Evolutionary conservation across 2,113 vertebrate species (phyloP).

Genomic region (Microcebus murinus): DNA sequence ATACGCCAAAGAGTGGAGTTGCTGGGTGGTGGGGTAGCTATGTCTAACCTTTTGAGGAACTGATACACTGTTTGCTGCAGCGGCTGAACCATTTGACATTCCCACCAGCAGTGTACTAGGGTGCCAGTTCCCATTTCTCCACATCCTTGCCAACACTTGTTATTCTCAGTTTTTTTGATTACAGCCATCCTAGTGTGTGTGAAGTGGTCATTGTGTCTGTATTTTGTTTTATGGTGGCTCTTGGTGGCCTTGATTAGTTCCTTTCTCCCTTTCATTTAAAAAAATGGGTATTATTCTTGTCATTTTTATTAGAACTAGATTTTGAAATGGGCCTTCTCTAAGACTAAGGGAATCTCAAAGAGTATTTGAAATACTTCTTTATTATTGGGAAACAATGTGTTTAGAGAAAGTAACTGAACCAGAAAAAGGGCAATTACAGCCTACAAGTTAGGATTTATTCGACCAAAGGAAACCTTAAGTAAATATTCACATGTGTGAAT

Average conservation of each 20-base stretch:
- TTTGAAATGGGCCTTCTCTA: constrained; percentile 16
- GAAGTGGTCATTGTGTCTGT: background rate
- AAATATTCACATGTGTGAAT: constrained; percentile 15
- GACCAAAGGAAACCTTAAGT: background rate
- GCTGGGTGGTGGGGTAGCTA: background rate
- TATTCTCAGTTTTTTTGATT: background rate
- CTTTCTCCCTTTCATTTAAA: background rate
- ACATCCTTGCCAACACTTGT: background rate
- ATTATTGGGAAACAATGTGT: background rate
- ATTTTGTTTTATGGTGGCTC: background rate
- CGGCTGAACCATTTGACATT: background rate
- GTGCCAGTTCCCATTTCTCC: background rate
- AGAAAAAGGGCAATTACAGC: background rate
- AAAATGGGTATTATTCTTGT: background rate
- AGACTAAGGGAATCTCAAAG: background rate
- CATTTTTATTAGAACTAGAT: background rate
- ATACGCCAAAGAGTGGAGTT: background rate
- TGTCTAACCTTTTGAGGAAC: background rate
- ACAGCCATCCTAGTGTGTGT: background rate
- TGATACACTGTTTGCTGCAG: background rate
- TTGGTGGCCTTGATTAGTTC: background rate
- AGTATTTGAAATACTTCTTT: background rate
- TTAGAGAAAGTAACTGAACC: constrained; percentile 3
- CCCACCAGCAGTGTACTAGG: background rate
- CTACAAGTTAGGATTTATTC: constrained; percentile 18